Evolutionary conservation across 2,888 invertebrate genomes (phyloP).

Genomic region (Chrysomela aeneicollis): DNA sequence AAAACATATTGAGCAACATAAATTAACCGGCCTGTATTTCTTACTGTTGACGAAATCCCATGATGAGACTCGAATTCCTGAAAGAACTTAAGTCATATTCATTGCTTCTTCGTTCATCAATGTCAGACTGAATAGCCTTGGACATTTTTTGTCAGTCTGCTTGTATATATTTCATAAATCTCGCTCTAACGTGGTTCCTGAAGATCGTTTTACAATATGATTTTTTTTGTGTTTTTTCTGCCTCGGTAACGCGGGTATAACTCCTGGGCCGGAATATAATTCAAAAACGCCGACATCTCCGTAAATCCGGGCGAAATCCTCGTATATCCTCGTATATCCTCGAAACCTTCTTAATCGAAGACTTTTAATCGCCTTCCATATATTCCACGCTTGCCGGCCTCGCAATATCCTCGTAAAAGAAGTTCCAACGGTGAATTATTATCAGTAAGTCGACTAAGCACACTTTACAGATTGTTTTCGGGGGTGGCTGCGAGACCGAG

Average conservation of each 20-base stretch:
- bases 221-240: not conserved
- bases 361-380: conserved; percentile 31
- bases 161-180: too few relatives aligned
- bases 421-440: conserved; percentile 12
- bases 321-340: not conserved
- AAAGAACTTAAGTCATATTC: too few relatives aligned
- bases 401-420: conserved; percentile 8
- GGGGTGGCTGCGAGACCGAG: not conserved
- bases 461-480: conserved; percentile 18
- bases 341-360: conserved; percentile 2
- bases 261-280: not conserved
- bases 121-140: too few relatives aligned
- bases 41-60: too few relatives aligned
- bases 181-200: too few relatives aligned
- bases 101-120: too few relatives aligned
- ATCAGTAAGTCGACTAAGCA: conserved; percentile 14
- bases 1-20: too few relatives aligned
- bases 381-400: conserved; percentile 15
- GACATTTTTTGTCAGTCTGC: too few relatives aligned
- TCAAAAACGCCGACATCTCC: not conserved
- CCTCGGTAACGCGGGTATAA: not conserved
- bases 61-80: too few relatives aligned
- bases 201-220: too few relatives aligned
- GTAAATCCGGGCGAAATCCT: not conserved
- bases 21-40: too few relatives aligned